A percentile compares a stretch with the other conserved stretches of the same genome.
Conservation (phyloP, 2,113 vertebrate genomes). For the Notothenia rossii region DNA sequence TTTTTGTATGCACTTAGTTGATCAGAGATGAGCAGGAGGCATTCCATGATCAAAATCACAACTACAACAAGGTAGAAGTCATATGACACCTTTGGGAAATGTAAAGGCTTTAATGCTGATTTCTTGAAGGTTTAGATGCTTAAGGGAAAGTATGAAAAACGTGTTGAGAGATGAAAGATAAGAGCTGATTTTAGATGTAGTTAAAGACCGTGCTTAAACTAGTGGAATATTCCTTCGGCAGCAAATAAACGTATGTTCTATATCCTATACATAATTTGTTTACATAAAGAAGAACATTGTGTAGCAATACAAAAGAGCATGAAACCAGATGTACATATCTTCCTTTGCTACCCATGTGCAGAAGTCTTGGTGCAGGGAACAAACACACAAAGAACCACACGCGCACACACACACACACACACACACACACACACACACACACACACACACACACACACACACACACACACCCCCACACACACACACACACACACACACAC, state of each 20-base stretch:
- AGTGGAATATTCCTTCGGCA: background rate
- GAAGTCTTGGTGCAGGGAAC: background rate
- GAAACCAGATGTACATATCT: background rate
- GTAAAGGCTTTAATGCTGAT: slow-evolving; percentile 5
- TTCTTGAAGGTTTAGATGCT: slow-evolving; percentile 21
- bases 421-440: slow-evolving; percentile 24
- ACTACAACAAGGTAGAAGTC: slow-evolving; percentile 19
- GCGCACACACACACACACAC: slow-evolving; percentile 29
- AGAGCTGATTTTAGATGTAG: slow-evolving; percentile 31
- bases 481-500: too few relatives aligned
- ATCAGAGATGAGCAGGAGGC: slow-evolving; percentile 74
- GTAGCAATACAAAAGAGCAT: slow-evolving; percentile 13
- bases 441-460: slow-evolving; percentile 19
- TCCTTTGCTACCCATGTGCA: background rate
- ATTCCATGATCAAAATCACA: slow-evolving; percentile 57
- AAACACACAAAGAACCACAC: slow-evolving; percentile 24
- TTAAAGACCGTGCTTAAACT: background rate
- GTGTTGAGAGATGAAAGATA: slow-evolving; percentile 37
- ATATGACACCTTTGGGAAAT: slow-evolving; percentile 31
- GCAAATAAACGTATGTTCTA: background rate
- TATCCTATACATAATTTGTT: background rate
- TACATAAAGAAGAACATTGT: slow-evolving; percentile 4
- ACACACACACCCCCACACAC: too few relatives aligned
- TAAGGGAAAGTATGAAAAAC: background rate
- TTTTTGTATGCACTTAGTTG: slow-evolving; percentile 69